Base-by-base conservation (phyloP, 2,113 vertebrate species). In the Dascyllus trimaculatus region DNA sequence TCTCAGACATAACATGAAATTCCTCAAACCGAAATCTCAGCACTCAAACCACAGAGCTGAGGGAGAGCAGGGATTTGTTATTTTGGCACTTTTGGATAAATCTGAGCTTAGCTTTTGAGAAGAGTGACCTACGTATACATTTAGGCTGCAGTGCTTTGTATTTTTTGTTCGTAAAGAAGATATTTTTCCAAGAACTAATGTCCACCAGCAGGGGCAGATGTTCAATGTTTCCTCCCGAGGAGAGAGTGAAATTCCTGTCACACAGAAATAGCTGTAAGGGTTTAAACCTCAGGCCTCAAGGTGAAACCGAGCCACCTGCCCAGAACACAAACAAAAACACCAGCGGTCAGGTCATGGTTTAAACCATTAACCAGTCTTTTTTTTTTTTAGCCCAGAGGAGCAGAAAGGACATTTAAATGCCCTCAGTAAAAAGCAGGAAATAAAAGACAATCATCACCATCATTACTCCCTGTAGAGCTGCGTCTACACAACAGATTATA, bases 201-300 rank as follows among this genome's bases (percentile, higher is more conserved):
- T 59, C 32, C 13, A 51, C 67, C 78, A 84, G 35, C 9, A 25
- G 68, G 45, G 64, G 71, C 79, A 77, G 53, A 21, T 67, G 51
- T 49, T 59, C 62, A 17, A 49, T 22, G 17, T 32, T 74, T 80
- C 13, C 4, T 19, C 43, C 8, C 4, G 3, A 15, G 2, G 4
- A 69, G 13, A 18, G 46, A 45, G 51, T 0, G 38, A 72, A 70
- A 24, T 62, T 32, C 18, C 15, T 43, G 22, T 59, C 10, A 5
- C 15, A 64, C 26, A 75, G 17, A 63, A 21, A 3, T 54, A 5
- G 46, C 72, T 61, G 51, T 35, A 22, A 4, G 49, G 57, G 38
- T 64, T 57, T 65, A 84, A 85, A 75, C 79, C 79, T 86, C 86
- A 84, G 69, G 66, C 78, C 83, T 87, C 73, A 70, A 89, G 87